These are phyloP conservation scores for Panonychus citri DNA, from an alignment of 1,140 invertebrate genomes.

Conservation along the genomic window DNA sequence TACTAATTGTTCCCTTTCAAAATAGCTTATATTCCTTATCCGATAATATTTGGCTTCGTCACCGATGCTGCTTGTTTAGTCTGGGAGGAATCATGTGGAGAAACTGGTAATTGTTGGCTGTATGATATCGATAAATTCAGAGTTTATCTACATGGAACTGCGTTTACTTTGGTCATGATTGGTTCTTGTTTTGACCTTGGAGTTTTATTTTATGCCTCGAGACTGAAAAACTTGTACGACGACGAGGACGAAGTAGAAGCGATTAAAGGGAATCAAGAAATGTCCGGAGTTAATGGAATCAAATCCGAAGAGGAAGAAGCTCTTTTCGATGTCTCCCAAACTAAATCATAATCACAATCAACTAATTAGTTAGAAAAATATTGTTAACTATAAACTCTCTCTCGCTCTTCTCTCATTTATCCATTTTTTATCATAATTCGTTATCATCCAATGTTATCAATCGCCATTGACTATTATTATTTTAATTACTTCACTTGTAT, in stretches of 20 bases:
- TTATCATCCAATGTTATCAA: no score
- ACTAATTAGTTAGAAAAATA: no score
- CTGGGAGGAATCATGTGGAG: constrained; percentile 19
- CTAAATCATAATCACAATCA: background rate
- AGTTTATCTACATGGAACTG: constrained; percentile 12
- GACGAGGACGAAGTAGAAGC: background rate
- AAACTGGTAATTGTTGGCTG: constrained; percentile 21
- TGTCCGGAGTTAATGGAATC: background rate
- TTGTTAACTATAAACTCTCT: no score
- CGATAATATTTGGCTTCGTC: constrained; percentile 20
- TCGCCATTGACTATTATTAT: no score
- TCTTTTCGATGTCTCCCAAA: background rate
- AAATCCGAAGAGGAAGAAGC: background rate
- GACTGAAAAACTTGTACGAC: background rate
- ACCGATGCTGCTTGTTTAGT: constrained; percentile 20
- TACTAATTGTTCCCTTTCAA: background rate
- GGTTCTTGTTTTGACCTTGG: constrained; percentile 14
- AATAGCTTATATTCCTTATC: constrained; percentile 21
- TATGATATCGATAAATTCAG: constrained; percentile 21
- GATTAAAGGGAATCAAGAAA: background rate
- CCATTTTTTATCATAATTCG: no score
- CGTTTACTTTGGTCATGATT: constrained; percentile 12
- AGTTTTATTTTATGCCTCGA: background rate
- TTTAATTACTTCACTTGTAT: no score
- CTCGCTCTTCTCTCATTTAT: no score